A percentile compares a stretch with the other conserved stretches of the same genome.
These are phyloP conservation scores for Eupleurogrammus muticus DNA, from an alignment of 2,797 vertebrate genomes.

Conservation along the genomic window DNA sequence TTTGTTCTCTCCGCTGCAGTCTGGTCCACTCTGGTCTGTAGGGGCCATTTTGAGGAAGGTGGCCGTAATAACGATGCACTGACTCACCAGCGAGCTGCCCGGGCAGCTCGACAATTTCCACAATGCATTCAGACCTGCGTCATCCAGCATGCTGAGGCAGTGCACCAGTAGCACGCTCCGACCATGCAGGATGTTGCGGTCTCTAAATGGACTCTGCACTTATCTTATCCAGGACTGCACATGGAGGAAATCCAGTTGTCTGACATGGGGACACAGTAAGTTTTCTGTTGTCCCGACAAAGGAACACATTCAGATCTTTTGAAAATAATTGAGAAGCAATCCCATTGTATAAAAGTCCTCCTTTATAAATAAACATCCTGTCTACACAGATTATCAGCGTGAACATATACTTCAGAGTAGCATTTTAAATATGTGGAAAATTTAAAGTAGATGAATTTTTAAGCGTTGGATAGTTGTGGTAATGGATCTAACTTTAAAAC, in stretches of 20 bases:
- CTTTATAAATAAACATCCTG: not conserved
- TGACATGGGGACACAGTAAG: not conserved
- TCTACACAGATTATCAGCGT: not conserved
- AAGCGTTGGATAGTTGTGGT: too few relatives aligned
- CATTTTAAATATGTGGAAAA: too few relatives aligned
- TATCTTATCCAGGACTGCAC: conserved; percentile 36
- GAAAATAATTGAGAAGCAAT: too few relatives aligned
- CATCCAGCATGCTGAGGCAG: conserved; percentile 29
- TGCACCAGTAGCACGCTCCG: conserved; percentile 5
- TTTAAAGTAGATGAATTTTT: too few relatives aligned
- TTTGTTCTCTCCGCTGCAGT: conserved; percentile 65
- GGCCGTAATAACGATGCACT: conserved; percentile 53
- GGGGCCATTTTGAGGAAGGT: conserved; percentile 56
- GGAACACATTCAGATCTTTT: not conserved
- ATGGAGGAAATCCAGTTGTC: conserved; percentile 27
- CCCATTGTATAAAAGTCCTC: not conserved
- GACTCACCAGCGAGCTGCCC: conserved; percentile 45
- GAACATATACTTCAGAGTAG: not conserved
- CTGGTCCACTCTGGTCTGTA: conserved; percentile 38
- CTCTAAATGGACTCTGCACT: conserved; percentile 23
- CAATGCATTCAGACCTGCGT: conserved; percentile 47
- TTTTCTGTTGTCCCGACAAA: not conserved
- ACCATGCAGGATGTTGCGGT: conserved; percentile 34
- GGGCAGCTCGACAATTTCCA: conserved; percentile 34
- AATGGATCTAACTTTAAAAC: not conserved